Percentiles rank a stretch among this genome's conserved stretches.
These are phyloP conservation scores for Piprites chloris DNA, from an alignment of 2,113 vertebrate species.

Conservation along the genomic window DNA sequence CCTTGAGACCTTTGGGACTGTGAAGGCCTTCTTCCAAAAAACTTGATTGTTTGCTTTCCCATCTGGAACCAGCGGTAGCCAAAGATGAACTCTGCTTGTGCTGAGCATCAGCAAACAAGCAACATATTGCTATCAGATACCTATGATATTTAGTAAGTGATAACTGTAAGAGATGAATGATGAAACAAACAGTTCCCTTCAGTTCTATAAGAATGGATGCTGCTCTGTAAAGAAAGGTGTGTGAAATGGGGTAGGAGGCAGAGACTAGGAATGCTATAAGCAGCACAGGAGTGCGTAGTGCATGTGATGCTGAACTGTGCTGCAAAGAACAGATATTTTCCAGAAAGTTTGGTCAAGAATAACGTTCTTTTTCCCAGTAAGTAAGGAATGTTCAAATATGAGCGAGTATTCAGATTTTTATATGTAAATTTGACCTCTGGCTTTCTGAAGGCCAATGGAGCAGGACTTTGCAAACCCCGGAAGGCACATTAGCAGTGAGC, in stretches of 20 bases:
- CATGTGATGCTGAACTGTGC: neutral
- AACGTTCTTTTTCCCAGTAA: neutral
- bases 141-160: neutral
- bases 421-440: neutral
- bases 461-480: neutral
- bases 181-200: neutral
- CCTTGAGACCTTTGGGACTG: neutral
- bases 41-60: neutral
- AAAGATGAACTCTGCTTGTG: neutral
- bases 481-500: neutral
- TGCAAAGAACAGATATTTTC: neutral
- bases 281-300: neutral
- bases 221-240: neutral
- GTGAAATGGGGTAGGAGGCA: neutral
- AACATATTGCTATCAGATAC: neutral
- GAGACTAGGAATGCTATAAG: neutral
- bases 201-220: accelerated
- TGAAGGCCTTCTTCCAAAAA: neutral
- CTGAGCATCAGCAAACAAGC: neutral
- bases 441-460: neutral
- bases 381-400: neutral
- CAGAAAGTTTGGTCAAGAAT: neutral
- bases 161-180: neutral
- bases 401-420: neutral
- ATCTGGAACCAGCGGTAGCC: neutral